Evolutionary conservation across 2,888 invertebrate genomes (phyloP).

Genomic region (Abscondita cerata): DNA sequence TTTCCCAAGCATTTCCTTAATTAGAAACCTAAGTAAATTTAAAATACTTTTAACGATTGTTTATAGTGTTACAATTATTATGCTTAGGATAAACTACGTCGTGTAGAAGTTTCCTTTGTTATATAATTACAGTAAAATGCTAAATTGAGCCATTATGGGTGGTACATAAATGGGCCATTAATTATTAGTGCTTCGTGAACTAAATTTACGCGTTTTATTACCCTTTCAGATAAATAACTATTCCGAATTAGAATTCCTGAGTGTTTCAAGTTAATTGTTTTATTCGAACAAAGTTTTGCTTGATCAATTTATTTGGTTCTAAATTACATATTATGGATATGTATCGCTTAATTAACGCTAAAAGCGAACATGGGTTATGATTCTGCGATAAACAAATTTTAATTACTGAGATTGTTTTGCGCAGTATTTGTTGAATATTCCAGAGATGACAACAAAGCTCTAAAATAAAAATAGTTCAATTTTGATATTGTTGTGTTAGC

Average conservation of each 20-base stretch:
- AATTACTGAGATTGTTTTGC: constrained; percentile 17
- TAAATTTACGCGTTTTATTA: constrained; percentile 23
- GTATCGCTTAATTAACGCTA: constrained; percentile 17
- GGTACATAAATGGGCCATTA: constrained; percentile 23
- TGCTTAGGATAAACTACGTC: not conserved
- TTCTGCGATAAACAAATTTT: constrained; percentile 26
- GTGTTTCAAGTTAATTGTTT: constrained; percentile 5
- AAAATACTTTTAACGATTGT: too few relatives aligned
- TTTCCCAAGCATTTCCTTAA: too few relatives aligned
- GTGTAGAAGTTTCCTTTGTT: constrained; percentile 16
- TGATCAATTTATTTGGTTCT: constrained; percentile 2
- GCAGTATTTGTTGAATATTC: constrained; percentile 7
- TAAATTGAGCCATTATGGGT: constrained; percentile 21
- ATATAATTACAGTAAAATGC: constrained; percentile 21
- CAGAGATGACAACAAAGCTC: constrained; percentile 5
- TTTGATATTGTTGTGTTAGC: constrained; percentile 55
- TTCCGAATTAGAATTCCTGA: constrained; percentile 12
- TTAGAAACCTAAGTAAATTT: too few relatives aligned
- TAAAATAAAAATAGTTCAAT: constrained; percentile 43
- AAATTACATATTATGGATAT: constrained; percentile 5
- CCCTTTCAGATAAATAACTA: constrained; percentile 16
- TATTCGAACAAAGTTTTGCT: constrained; percentile 4
- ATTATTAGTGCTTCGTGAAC: constrained; percentile 25
- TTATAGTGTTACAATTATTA: too few relatives aligned
- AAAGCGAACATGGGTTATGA: constrained; percentile 17